phyloP scores from a whole-genome alignment of 2,797 vertebrate genomes.

The Pelochelys cantorii region DNA sequence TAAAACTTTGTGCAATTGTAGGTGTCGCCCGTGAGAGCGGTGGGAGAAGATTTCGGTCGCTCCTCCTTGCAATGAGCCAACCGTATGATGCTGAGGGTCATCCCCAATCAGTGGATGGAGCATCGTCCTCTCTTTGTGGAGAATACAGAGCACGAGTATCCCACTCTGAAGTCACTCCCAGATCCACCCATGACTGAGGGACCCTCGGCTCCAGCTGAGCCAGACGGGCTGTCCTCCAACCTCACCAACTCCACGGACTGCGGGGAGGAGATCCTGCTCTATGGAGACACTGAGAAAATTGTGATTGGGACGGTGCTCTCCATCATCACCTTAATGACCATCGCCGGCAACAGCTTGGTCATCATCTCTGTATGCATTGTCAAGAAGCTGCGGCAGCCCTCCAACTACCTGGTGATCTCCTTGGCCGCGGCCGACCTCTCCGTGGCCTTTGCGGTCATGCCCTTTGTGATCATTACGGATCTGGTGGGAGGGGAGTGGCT shows the following conservation, averaged over 20 bases:
- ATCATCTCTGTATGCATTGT: constrained; percentile 82
- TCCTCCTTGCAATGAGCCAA: not conserved
- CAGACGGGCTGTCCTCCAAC: constrained; percentile 62
- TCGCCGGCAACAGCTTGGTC: constrained; percentile 78
- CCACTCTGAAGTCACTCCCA: constrained; percentile 31
- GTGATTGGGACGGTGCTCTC: constrained; percentile 80
- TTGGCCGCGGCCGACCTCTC: constrained; percentile 79
- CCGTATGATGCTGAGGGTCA: constrained; percentile 71
- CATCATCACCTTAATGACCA: constrained; percentile 79
- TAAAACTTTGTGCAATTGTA: constrained; percentile 25
- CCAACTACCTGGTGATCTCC: constrained; percentile 83
- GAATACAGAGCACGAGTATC: constrained; percentile 42
- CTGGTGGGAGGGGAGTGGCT: constrained; percentile 82
- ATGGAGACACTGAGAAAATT: constrained; percentile 79
- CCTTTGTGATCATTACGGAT: constrained; percentile 82
- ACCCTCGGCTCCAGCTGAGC: constrained; percentile 51
- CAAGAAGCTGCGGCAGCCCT: constrained; percentile 82
- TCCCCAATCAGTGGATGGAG: constrained; percentile 55
- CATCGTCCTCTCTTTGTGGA: constrained; percentile 63
- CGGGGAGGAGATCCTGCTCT: constrained; percentile 79
- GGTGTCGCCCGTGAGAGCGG: constrained; percentile 18
- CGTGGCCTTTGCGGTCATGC: constrained; percentile 81
- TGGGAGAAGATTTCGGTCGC: not conserved
- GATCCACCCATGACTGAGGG: constrained; percentile 77
- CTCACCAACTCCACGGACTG: constrained; percentile 74